phyloP scores from a whole-genome alignment of 1,140 invertebrate species.

The Lamellibrachia luymesi region DNA sequence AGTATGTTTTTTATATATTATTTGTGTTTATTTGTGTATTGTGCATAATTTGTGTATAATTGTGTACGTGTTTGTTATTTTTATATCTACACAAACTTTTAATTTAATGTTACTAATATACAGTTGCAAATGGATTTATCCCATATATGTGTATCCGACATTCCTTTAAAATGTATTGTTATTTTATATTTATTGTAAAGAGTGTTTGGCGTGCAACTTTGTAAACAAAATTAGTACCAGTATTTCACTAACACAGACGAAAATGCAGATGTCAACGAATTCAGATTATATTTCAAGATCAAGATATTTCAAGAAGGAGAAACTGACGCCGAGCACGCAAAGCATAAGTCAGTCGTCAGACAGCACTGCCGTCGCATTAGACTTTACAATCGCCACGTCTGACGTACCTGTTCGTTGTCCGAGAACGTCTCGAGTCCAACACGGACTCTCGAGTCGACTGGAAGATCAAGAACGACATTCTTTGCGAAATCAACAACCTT shows the following conservation, averaged over 20 bases:
- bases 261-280: neutral
- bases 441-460: neutral
- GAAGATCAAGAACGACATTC: conserved; percentile 11
- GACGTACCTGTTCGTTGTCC: conserved; percentile 13
- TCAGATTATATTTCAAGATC: too few species aligned
- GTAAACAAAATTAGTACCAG: too few species aligned
- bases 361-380: neutral
- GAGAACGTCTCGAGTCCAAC: conserved; percentile 22
- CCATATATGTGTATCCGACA: too few species aligned
- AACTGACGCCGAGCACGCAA: neutral
- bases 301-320: neutral
- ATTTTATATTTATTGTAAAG: too few species aligned
- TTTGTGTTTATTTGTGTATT: neutral
- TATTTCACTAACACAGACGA: neutral
- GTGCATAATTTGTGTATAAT: too few species aligned
- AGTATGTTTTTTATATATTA: too few species aligned
- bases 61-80: too few species aligned
- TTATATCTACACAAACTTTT: too few species aligned
- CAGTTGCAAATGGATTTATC: too few species aligned
- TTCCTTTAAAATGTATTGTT: too few species aligned
- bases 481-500: conserved; percentile 43
- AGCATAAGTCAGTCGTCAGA: neutral
- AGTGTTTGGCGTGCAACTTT: too few species aligned
- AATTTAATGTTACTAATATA: too few species aligned
- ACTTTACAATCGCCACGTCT: neutral